phyloP scores from a whole-genome alignment of 2,888 invertebrate genomes.

The Marasmarcha lunaedactyla region DNA sequence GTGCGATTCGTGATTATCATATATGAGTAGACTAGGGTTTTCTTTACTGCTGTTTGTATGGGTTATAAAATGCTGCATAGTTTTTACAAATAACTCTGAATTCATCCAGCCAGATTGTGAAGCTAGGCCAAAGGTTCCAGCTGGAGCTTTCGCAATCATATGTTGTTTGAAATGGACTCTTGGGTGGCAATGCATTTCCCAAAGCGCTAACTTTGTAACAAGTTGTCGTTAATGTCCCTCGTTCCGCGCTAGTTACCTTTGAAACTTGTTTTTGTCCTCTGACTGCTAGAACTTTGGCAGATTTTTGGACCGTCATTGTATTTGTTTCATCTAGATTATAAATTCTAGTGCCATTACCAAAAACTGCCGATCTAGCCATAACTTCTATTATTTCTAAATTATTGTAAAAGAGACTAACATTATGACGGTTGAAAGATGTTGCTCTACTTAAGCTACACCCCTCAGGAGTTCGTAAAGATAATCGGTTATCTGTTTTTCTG shows the following conservation, averaged over 20 bases:
- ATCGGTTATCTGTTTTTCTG: conserved; percentile 14
- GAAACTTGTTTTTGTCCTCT: conserved; percentile 10
- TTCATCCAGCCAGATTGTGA: conserved; percentile 31
- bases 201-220: conserved; percentile 18
- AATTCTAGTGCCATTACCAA: conserved; percentile 23
- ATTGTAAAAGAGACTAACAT: neutral
- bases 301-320: conserved; percentile 27
- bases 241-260: conserved; percentile 17
- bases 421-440: conserved; percentile 17
- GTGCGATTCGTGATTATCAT: conserved; percentile 29
- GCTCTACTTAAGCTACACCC: conserved; percentile 15
- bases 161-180: conserved; percentile 15
- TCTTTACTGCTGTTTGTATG: conserved; percentile 18
- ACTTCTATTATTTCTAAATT: conserved; percentile 6
- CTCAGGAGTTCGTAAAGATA: conserved; percentile 12
- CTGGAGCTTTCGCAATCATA: conserved; percentile 26
- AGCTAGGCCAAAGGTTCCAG: conserved; percentile 31
- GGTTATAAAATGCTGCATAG: conserved; percentile 30
- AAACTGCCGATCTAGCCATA: conserved; percentile 9
- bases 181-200: conserved; percentile 21
- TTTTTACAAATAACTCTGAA: conserved; percentile 23
- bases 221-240: conserved; percentile 22
- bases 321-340: conserved; percentile 31
- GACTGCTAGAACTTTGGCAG: conserved; percentile 25
- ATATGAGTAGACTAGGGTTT: conserved; percentile 23